Evolutionary conservation across 2,113 vertebrate species (phyloP).

Genomic region (Otus sunia): DNA sequence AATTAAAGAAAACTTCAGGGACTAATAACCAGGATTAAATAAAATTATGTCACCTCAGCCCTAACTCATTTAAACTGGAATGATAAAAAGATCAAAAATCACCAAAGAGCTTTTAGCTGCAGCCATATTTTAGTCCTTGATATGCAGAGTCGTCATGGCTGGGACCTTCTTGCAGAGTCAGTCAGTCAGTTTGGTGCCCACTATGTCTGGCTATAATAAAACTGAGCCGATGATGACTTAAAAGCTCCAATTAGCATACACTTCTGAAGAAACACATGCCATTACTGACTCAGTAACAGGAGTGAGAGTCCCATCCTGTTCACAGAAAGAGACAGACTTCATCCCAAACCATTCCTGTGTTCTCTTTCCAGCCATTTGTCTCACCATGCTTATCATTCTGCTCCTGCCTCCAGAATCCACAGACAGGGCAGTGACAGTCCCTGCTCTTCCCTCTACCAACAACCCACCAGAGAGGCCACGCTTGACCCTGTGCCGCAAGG

Average conservation of each 20-base stretch:
- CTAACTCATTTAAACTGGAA: neutral
- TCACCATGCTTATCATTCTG: neutral
- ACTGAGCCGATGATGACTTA: neutral
- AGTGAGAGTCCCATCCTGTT: neutral
- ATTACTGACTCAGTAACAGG: neutral
- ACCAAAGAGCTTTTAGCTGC: neutral
- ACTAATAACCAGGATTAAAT: neutral
- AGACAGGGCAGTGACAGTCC: neutral
- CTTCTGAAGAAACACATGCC: neutral
- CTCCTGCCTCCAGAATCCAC: neutral
- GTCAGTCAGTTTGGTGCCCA: neutral
- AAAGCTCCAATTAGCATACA: neutral
- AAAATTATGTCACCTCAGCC: neutral
- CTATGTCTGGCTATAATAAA: neutral
- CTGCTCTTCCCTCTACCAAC: neutral
- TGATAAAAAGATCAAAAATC: neutral
- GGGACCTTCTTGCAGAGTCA: neutral
- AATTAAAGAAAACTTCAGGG: slow-evolving; percentile 7
- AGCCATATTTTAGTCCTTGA: neutral
- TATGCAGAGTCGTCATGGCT: neutral
- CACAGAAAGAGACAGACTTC: neutral
- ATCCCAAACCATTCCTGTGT: neutral
- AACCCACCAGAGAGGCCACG: neutral
- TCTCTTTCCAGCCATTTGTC: neutral
- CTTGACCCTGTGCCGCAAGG: neutral